These are phyloP conservation scores for Gymnopithys bicolor DNA, from an alignment of 2,797 vertebrate genomes.

Conservation along the genomic window DNA sequence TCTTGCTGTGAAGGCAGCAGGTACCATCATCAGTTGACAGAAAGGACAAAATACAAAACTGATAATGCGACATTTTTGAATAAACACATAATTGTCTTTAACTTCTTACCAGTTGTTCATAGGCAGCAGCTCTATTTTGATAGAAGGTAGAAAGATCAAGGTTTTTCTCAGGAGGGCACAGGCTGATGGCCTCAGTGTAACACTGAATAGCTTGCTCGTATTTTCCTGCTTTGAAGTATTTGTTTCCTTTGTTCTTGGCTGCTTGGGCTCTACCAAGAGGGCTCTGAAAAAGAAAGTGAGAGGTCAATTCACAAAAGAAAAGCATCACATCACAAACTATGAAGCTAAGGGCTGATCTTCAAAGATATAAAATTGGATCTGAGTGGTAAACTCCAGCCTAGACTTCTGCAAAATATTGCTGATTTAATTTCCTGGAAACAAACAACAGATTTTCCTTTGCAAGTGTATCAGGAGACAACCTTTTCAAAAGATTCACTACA, in stretches of 20 bases:
- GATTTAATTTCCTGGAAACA: background rate
- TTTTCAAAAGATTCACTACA: background rate
- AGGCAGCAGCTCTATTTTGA: slow-evolving; percentile 98
- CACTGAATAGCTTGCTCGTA: slow-evolving; percentile 97
- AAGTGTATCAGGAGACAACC: background rate
- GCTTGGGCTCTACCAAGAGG: slow-evolving; percentile 93
- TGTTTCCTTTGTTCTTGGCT: slow-evolving; percentile 98
- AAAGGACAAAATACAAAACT: background rate
- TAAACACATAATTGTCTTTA: background rate
- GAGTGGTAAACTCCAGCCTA: background rate
- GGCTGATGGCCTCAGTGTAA: slow-evolving; percentile 94
- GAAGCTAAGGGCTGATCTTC: background rate
- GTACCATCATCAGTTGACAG: background rate
- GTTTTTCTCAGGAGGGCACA: slow-evolving; percentile 93
- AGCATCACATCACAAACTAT: background rate
- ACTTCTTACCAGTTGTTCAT: slow-evolving; percentile 91
- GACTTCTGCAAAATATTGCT: background rate
- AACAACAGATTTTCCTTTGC: background rate
- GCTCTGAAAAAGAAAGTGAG: slow-evolving; percentile 78
- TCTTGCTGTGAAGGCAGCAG: background rate
- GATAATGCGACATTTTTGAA: background rate
- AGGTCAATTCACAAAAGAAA: slow-evolving; percentile 3
- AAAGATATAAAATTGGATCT: background rate
- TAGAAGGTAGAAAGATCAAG: slow-evolving; percentile 95
- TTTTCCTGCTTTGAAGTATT: slow-evolving; percentile 97